Evolutionary conservation across 2,797 vertebrate genomes (phyloP), one percentile per base, ranked within the genome.

Genomic region (Manis pentadactyla): DNA sequence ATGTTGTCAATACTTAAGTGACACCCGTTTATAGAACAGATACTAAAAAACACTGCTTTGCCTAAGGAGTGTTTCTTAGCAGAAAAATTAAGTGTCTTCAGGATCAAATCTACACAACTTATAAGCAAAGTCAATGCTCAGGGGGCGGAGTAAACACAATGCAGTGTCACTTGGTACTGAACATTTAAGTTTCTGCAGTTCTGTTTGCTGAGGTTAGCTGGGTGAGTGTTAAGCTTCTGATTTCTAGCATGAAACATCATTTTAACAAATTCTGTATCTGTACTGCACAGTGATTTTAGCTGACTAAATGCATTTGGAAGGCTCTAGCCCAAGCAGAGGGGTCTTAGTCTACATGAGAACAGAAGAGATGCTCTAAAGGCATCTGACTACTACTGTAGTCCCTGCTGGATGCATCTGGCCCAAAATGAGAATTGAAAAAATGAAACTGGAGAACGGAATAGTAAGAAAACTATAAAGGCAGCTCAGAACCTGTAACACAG

Each of bases 221-320:
- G 15, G 25, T 89, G 71, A 83, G 88, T 15, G 13, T 19, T 92
- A 74, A 96, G 29, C 21, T 17, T 59, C 29, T 92, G 68, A 85
- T 92, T 93, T 93, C 59, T 78, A 87, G 71, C 55, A 93, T 82
- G 74, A 93, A 97, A 69, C 29, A 46, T 87, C 37, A 82, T 82
- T 90, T 95, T 92, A 93, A 75, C 69, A 94, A 94, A 92, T 71
- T 19, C n/a, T 66, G 1, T 90, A 39, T 88, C 94, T 94, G 63
- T 34, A 64, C 39, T 89, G 57, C 21, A 79, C 18, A 69, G 59
- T 95, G 34, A 96, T 82, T 90, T 97, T 93, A 96, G 49, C 49
- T 81, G 31, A 84, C 77, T 90, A 87, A 97, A 71, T 89, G 37
- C 66, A 91, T 57, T 87, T 86, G 17, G 14, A 95, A 79, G 34